Evolutionary conservation across 2,113 vertebrate species (phyloP).

Genomic region (Meles meles): DNA sequence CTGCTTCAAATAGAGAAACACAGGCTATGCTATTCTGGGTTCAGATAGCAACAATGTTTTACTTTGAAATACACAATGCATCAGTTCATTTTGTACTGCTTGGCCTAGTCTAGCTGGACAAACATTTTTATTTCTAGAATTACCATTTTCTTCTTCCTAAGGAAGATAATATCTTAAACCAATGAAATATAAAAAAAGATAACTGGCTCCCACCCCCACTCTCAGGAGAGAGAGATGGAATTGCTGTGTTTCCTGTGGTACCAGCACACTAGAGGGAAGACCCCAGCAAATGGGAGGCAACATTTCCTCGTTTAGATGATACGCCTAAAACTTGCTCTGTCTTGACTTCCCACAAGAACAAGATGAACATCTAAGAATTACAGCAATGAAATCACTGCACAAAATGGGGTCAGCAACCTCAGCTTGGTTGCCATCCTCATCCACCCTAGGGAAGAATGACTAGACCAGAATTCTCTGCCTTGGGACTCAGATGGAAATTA

Average conservation of each 20-base stretch:
- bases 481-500: not conserved
- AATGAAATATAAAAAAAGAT: not conserved
- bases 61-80: conserved; percentile 33
- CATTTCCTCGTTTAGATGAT: conserved; percentile 12
- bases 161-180: not conserved
- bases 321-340: not conserved
- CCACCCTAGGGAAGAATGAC: not conserved
- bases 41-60: conserved; percentile 46
- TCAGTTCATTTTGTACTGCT: conserved; percentile 12
- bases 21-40: not conserved
- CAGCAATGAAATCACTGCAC: not conserved
- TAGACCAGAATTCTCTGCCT: not conserved
- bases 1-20: conserved; percentile 8
- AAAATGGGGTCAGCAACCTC: not conserved
- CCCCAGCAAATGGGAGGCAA: not conserved
- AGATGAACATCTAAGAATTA: not conserved
- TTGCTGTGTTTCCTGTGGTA: not conserved
- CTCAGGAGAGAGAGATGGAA: not conserved
- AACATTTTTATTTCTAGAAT: conserved; percentile 27
- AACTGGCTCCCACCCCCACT: not conserved
- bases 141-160: conserved; percentile 17
- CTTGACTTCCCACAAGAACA: conserved; percentile 14
- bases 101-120: not conserved
- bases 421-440: not conserved
- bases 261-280: not conserved